Conservation (phyloP, 1,140 invertebrate species). For the Monomorium pharaonis region DNA sequence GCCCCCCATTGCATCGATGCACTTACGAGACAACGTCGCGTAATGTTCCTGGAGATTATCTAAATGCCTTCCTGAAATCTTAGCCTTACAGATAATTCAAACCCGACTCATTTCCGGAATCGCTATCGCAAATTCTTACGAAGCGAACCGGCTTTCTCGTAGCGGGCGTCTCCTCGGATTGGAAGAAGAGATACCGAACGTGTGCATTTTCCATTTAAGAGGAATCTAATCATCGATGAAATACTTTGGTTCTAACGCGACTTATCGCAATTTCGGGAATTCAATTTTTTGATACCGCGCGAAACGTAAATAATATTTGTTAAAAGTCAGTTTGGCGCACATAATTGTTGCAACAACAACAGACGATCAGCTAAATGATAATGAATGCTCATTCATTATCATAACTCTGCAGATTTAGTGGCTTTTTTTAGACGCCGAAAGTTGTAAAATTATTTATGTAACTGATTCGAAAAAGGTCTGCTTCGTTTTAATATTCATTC, state of each 20-base stretch:
- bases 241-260: background rate
- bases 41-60: constrained; percentile 50
- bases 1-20: background rate
- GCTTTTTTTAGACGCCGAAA: background rate
- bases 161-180: constrained; percentile 1
- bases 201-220: background rate
- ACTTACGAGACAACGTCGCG: background rate
- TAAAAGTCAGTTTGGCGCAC: background rate
- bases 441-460: too few species aligned
- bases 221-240: constrained; percentile 27
- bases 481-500: background rate
- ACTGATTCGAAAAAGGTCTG: too few species aligned
- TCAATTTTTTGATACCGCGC: background rate
- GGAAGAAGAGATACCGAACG: background rate
- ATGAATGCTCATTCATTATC: background rate
- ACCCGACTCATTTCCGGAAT: constrained; percentile 37
- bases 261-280: constrained; percentile 12
- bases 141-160: background rate
- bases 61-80: constrained; percentile 58
- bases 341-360: background rate
- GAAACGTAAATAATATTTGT: background rate
- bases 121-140: background rate
- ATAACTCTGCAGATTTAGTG: background rate
- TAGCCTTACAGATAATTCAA: constrained; percentile 45
- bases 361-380: too few species aligned